Evolutionary conservation across 2,797 vertebrate species (phyloP), one percentile per base, ranked within the genome.

Genomic region (Neostethus bicornis): DNA sequence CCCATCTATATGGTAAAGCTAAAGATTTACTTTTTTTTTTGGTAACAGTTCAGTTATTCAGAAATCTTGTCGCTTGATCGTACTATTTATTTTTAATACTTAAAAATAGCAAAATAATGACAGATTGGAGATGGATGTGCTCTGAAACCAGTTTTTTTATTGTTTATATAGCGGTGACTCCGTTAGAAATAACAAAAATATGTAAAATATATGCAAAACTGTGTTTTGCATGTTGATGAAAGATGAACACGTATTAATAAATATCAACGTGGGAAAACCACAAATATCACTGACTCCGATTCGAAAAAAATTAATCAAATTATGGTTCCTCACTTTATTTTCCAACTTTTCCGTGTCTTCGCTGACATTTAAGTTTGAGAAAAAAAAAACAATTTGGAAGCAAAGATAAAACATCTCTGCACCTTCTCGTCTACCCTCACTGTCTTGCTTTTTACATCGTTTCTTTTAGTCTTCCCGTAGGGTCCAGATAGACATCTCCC

Each of bases 401-500:
- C 20, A 11, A 31, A 59, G 48, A 81, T 73, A 67, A 77, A 78
- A 70, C 60, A 52, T 66, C 42, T 66, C 44, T 32, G 34, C 20
- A 29, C 51, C 45, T 5, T 64, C 61, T 60, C 23, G 17, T 1
- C 16, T 44, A 55, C 20, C 43, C n/a, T 51, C 7, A 42, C 49
- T 47, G 41, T 52, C 52, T 50, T 8, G 53, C 61, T 48, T 9
- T 67, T 69, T 65, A n/a, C 41, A 16, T 62, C 26, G 66, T 74
- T 77, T 85, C 64, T 60, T 54, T 37, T 67, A 37, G 68, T 75
- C 72, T 24, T 71, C 77, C 64, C 67, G 73, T 80, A 75, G 61
- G 73, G 75, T 79, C 81, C 57, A 83, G 89, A 89, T 90, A 86
- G 61, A 48, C 56, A 90, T 90, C 89, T 75, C 2, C 51, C 4